Evolutionary conservation across 2,797 vertebrate genomes (phyloP).

Genomic region (Oreochromis grahami): DNA sequence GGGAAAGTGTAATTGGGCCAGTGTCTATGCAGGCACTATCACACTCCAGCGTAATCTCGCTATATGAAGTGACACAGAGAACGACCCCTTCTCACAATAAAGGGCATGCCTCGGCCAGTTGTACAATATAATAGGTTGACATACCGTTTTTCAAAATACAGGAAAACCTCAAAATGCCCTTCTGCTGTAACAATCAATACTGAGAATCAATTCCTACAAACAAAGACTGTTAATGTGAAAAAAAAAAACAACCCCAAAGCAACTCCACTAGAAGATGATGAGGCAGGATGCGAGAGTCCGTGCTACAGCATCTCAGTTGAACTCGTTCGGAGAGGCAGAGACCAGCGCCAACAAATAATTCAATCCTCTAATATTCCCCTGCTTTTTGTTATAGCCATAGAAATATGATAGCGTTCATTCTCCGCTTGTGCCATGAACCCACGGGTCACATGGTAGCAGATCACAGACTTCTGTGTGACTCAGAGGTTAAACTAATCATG

Average conservation of each 20-base stretch:
- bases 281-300: background rate
- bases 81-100: background rate
- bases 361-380: slow-evolving; percentile 68
- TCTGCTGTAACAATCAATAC: background rate
- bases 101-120: background rate
- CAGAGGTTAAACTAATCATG: slow-evolving; percentile 75
- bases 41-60: slow-evolving; percentile 29
- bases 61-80: slow-evolving; percentile 18
- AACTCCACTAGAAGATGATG: background rate
- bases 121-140: background rate
- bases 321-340: slow-evolving; percentile 12
- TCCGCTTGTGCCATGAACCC: slow-evolving; percentile 71
- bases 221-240: background rate
- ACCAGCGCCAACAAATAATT: slow-evolving; percentile 64
- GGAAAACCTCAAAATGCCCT: background rate
- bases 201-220: background rate
- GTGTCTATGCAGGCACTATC: slow-evolving; percentile 34
- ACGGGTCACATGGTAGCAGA: slow-evolving; percentile 78
- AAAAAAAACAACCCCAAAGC: rapidly evolving
- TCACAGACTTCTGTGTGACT: slow-evolving; percentile 73
- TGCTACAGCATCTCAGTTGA: slow-evolving; percentile 44
- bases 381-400: slow-evolving; percentile 67
- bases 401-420: slow-evolving; percentile 82
- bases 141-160: background rate
- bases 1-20: slow-evolving; percentile 17